Evolutionary conservation across 2,888 invertebrate genomes (phyloP).

Genomic region (Sarcophaga caerulescens): DNA sequence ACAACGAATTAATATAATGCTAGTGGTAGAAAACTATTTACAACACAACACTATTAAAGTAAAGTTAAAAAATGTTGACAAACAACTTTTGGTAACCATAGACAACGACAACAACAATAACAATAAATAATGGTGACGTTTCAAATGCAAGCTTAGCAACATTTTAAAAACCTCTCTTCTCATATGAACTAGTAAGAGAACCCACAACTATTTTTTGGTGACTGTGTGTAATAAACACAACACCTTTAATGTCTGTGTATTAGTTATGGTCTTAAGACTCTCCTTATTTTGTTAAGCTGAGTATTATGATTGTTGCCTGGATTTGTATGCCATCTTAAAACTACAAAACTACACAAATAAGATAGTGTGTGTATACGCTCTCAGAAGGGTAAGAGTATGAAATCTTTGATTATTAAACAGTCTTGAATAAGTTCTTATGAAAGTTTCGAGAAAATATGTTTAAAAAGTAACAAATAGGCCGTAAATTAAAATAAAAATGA

Average conservation of each 20-base stretch:
- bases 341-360: conserved; percentile 56
- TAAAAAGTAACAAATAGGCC: too few relatives aligned
- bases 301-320: conserved; percentile 11
- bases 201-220: too few relatives aligned
- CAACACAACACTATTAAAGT: conserved; percentile 1
- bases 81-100: conserved; percentile 57
- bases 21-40: not conserved
- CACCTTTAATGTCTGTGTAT: not conserved
- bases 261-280: not conserved
- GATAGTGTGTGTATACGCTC: not conserved
- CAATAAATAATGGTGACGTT: not conserved
- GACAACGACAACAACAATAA: conserved; percentile 22
- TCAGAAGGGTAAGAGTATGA: not conserved
- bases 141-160: conserved; percentile 56
- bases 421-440: too few relatives aligned
- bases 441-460: too few relatives aligned
- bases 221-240: too few relatives aligned
- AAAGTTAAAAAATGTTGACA: conserved; percentile 65
- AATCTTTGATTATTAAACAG: not conserved
- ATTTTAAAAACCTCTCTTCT: conserved; percentile 1
- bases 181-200: not conserved
- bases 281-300: conserved; percentile 10
- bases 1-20: not conserved
- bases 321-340: conserved; percentile 30
- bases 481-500: too few relatives aligned